phyloP scores from a whole-genome alignment of 2,797 vertebrate species.

The Salarias fasciatus region DNA sequence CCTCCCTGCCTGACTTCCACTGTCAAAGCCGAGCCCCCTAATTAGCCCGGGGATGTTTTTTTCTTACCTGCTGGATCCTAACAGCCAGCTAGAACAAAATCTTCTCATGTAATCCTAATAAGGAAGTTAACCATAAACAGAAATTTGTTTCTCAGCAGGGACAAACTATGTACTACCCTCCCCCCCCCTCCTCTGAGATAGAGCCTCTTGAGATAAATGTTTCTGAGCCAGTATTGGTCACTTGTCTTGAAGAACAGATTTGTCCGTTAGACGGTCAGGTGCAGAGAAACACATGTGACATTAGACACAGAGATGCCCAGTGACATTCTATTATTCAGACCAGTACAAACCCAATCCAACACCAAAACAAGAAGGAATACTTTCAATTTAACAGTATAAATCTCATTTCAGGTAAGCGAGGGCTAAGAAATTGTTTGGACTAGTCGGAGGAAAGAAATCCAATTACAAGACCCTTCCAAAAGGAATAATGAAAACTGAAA shows the following conservation, averaged over 20 bases:
- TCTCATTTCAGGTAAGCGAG: conserved; percentile 65
- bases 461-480: conserved; percentile 66
- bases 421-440: conserved; percentile 60
- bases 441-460: conserved; percentile 56
- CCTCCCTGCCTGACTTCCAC: too few relatives aligned
- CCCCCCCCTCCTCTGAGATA: too few relatives aligned
- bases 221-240: conserved; percentile 40
- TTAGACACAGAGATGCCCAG: conserved; percentile 41
- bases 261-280: conserved; percentile 50
- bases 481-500: conserved; percentile 72
- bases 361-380: conserved; percentile 50
- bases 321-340: conserved; percentile 58
- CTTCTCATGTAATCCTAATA: too few relatives aligned
- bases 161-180: too few relatives aligned
- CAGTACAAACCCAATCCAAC: conserved; percentile 46
- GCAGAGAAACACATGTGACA: conserved; percentile 26
- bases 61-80: too few relatives aligned
- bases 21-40: too few relatives aligned
- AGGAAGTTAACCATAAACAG: too few relatives aligned
- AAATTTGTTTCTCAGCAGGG: too few relatives aligned
- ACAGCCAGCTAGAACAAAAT: too few relatives aligned
- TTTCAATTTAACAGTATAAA: conserved; percentile 69
- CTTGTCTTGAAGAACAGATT: conserved; percentile 58
- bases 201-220: conserved; percentile 36
- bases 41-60: too few relatives aligned